Evolutionary conservation across 2,113 vertebrate species (phyloP), one percentile per base, ranked within the genome.

Genomic region (Fukomys damarensis): DNA sequence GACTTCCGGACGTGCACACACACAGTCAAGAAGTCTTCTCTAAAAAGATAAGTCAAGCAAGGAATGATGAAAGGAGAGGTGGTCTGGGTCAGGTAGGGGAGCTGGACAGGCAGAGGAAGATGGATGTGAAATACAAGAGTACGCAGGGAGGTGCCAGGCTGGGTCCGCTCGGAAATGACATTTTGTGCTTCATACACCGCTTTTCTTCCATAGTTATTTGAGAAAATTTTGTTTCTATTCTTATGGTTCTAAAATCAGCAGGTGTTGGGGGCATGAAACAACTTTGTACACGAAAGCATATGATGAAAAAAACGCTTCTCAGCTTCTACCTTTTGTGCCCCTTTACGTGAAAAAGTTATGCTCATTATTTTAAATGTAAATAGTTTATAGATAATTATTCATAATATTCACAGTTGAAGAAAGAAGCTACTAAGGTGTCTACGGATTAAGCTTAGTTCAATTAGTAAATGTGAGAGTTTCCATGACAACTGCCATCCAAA

Each of bases 231-330:
- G 13, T 86, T 97, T 95, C 74, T 91, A 14, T 89, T 84, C 16
- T 95, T 98, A 97, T 97, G 97, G 89, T 56, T 92, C 11, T 91
- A 92, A n/a, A n/a, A 94, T 93, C 88, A 70, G 96, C 97, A 96
- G 46, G 72, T 97, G 72, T 2, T 95, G 74, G 43, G 56, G 93
- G 24, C 46, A 63, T 68, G 58, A 92, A 96, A 97, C 98, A 95
- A n/a, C 77, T 97, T 59, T 59, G 59, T 70, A 92, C 83, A 86
- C 49, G 93, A 86, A 96, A 94, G 41, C 54, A 74, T 96, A 90
- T 86, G 61, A 91, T 68, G 20, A 89, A 43, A 89, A 77, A 79
- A 72, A 86, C 19, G 8, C 5, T 95, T 87, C 56, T 72, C 35
- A 43, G 10, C 32, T 5, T 59, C 13, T 7, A 0, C 65, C 41